Conservation (phyloP, 2,797 vertebrate species). For the Clarias fuscus region DNA sequence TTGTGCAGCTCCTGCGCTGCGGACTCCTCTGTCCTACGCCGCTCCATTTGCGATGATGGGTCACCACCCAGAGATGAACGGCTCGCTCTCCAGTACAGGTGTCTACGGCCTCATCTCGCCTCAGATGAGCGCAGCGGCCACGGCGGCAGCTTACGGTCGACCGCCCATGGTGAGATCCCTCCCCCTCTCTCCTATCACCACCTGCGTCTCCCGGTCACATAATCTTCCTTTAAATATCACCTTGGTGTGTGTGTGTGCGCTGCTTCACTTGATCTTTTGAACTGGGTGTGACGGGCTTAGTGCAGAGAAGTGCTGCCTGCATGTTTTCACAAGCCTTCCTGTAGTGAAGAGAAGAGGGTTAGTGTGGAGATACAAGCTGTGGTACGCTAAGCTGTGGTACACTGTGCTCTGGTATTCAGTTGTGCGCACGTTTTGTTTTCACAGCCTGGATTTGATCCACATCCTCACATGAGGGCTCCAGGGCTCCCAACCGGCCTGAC, state of each 20-base stretch:
- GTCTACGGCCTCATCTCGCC: slow-evolving; percentile 91
- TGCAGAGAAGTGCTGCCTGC: background rate
- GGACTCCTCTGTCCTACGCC: slow-evolving; percentile 89
- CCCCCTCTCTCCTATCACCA: background rate
- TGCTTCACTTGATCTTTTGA: slow-evolving; percentile 38
- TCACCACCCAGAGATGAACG: slow-evolving; percentile 91
- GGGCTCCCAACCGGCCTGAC: slow-evolving; percentile 89
- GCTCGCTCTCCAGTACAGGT: slow-evolving; percentile 86
- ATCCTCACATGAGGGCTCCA: slow-evolving; percentile 88
- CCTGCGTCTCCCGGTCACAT: background rate
- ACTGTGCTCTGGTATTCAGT: background rate
- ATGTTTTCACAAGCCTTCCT: slow-evolving; percentile 29
- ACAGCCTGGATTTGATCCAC: slow-evolving; percentile 92
- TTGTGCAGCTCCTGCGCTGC: slow-evolving; percentile 80
- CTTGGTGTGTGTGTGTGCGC: slow-evolving; percentile 54
- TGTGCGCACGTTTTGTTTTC: slow-evolving; percentile 30
- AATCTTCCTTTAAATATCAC: slow-evolving; percentile 57
- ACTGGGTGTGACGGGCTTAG: slow-evolving; percentile 10
- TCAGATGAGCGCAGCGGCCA: slow-evolving; percentile 88
- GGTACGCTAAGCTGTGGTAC: background rate
- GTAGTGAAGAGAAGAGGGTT: background rate
- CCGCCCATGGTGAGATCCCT: slow-evolving; percentile 84
- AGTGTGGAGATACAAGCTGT: slow-evolving; percentile 2
- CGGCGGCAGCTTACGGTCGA: slow-evolving; percentile 87
- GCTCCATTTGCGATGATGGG: slow-evolving; percentile 95